These are phyloP conservation scores for Syrmaticus mikado DNA, from an alignment of 2,113 vertebrate genomes.

Conservation along the genomic window DNA sequence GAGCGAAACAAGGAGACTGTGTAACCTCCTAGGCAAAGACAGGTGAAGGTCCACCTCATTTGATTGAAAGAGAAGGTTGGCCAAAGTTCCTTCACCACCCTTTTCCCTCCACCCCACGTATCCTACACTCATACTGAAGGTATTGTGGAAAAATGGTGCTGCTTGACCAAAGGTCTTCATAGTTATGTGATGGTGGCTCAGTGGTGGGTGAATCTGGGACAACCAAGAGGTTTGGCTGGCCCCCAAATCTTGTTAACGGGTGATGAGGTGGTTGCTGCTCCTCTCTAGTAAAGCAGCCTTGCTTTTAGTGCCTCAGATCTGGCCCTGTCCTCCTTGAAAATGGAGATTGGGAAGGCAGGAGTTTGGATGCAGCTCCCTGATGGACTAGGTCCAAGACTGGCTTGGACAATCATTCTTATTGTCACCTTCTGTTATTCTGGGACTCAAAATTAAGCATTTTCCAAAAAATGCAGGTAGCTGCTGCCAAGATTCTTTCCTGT, in stretches of 20 bases:
- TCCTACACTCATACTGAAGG: accelerated
- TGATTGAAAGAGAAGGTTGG: background rate
- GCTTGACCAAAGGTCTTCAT: background rate
- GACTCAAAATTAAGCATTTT: background rate
- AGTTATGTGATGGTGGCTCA: background rate
- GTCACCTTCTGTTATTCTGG: background rate
- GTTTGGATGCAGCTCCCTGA: background rate
- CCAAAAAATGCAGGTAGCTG: background rate
- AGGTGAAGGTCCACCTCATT: too few species aligned
- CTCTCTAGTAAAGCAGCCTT: background rate
- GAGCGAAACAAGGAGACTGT: background rate
- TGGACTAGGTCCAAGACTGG: background rate
- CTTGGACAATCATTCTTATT: background rate
- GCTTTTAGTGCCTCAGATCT: background rate
- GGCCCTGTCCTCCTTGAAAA: background rate
- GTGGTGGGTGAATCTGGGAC: background rate
- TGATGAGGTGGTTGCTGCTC: background rate
- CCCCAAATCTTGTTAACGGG: accelerated
- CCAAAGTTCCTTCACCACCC: accelerated
- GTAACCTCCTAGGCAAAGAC: background rate
- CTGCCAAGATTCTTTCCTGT: background rate
- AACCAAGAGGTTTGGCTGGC: background rate
- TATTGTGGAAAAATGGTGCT: accelerated
- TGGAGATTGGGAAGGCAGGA: background rate
- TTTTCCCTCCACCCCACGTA: background rate